Evolutionary conservation across 64 coral and sea anemone species (phyloP).

Genomic region (Platygyra sinensis): DNA sequence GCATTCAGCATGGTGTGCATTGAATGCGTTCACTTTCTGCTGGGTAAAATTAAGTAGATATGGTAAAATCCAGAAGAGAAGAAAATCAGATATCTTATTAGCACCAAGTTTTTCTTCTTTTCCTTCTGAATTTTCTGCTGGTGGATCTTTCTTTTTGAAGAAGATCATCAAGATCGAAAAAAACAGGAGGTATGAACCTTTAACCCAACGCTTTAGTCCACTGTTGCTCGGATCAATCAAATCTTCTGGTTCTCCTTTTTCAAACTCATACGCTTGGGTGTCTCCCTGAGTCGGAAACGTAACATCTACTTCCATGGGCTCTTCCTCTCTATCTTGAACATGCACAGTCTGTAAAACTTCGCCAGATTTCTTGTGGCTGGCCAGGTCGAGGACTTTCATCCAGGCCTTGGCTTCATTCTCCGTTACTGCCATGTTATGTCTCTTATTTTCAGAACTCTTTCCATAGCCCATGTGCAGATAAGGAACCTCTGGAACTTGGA

Average conservation of each 20-base stretch:
- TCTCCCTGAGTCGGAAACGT: neutral
- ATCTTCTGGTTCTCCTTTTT: neutral
- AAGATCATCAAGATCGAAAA: neutral
- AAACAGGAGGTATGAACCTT: neutral
- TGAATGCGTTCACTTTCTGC: neutral
- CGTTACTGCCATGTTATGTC: neutral
- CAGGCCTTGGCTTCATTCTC: neutral
- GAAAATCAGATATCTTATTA: neutral
- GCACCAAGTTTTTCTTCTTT: neutral
- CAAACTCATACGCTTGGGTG: neutral
- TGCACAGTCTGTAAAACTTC: neutral
- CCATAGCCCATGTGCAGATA: neutral
- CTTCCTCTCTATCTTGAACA: neutral
- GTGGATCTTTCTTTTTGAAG: neutral
- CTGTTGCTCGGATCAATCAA: neutral
- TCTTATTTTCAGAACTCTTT: neutral
- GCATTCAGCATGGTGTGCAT: neutral
- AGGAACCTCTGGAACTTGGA: neutral
- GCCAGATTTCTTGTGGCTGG: neutral
- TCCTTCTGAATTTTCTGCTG: too few relatives aligned
- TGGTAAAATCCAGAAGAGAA: neutral
- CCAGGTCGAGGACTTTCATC: neutral
- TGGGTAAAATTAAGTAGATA: neutral
- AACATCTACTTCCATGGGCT: neutral
- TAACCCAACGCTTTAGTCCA: neutral